Evolutionary conservation across 2,113 vertebrate genomes (phyloP), one percentile per base, ranked within the genome.

Genomic region (Xiphorhynchus elegans): DNA sequence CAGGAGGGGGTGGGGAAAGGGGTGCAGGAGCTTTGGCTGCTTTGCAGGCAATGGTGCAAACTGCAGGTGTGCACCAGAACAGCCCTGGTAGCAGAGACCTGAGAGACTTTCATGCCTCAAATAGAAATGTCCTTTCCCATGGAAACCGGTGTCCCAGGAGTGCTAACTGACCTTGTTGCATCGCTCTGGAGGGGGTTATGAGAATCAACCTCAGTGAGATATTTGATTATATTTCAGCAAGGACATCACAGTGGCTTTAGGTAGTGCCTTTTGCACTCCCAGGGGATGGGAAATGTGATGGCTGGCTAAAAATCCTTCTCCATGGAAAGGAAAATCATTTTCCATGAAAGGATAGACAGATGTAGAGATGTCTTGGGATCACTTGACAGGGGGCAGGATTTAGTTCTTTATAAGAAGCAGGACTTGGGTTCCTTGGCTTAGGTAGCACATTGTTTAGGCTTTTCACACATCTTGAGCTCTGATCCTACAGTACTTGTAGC

Each of bases 151-250:
- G 9, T 40, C 23, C 42, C 58, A 83, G 52, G 64, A 63, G 28
- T 40, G 42, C n/a, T 67, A 16, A 44, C 37, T 59, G 42, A n/a
- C 58, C 47, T 53, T 0, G 0, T 14, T n/a, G 52, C 6, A 2
- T 17, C 31, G 63, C 29, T 77, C 39, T 73, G 68, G 68, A 63
- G 35, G 17, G 11, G 11, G 11, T 42, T 31, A 16, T 23, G 17
- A 76, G 37, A 75, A 23, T 17, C 2, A 2, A 6, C 16, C 13
- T 73, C n/a, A 47, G 17, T 20, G 15, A 56, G 0, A 0, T 20
- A 6, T 62, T 31, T 56, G 9, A n/a, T 68, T 52, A 2, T 53
- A 50, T 81, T 15, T 21, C 62, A 89, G 62, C 70, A 76, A 55
- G 69, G 86, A 26, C 18, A 49, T 28, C 46, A 7, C 6, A 1